Conservation (phyloP, 53 echinoderm and acorn worm genomes). For the Echinometra lucunter region DNA sequence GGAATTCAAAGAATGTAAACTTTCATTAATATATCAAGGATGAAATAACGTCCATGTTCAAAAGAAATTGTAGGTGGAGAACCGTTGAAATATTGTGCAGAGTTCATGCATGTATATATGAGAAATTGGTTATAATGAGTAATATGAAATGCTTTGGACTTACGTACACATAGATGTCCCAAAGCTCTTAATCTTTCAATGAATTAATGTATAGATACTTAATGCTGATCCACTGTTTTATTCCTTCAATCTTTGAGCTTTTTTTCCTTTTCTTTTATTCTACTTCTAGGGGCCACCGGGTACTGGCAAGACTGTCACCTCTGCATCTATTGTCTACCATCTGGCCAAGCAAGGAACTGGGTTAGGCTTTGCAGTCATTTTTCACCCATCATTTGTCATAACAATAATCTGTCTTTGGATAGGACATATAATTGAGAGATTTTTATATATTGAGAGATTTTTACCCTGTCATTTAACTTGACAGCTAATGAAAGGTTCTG, state of each 20-base stretch:
- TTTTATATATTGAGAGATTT: no score
- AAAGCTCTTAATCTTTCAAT: neutral
- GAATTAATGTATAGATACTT: neutral
- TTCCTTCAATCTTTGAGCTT: neutral
- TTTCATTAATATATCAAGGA: no score
- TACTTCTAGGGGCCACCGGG: conserved; percentile 94
- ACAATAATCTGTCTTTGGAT: neutral
- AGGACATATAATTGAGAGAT: neutral
- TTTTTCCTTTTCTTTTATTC: neutral
- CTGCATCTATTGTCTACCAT: conserved; percentile 93
- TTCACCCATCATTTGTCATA: neutral
- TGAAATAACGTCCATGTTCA: neutral
- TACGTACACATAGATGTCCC: no score
- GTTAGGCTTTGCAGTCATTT: conserved; percentile 63
- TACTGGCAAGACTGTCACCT: conserved; percentile 97
- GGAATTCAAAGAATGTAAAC: neutral
- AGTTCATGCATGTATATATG: no score
- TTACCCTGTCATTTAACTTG: no score
- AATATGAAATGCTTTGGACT: no score
- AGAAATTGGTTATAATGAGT: no score
- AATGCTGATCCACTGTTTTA: neutral
- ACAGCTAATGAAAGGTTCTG: no score
- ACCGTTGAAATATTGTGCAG: neutral
- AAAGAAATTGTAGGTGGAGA: neutral
- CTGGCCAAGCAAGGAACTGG: conserved; percentile 93